Base-by-base conservation (phyloP, 2,113 vertebrate species). In the Callipepla californica region DNA sequence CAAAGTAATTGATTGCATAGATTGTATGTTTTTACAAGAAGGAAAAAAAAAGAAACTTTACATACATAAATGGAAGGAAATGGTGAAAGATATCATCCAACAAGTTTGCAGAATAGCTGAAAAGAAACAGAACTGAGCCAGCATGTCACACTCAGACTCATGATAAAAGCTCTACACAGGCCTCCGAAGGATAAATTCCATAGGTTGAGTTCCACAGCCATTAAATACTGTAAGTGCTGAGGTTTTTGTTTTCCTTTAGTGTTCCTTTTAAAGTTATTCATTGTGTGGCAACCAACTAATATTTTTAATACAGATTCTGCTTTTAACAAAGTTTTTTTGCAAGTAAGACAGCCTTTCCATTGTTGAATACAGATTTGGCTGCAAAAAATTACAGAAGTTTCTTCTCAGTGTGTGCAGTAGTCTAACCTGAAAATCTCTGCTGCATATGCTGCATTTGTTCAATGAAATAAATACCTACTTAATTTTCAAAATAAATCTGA, bases 151-250 rank as follows among this genome's bases (percentile, higher is more conserved):
- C 89, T 96, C 87, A 85, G 76, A 91, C 63, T 79, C 68, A 62
- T 73, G 92, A 93, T 96, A 92, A 96, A 91, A 96, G 92, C 84
- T 92, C 59, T 87, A 6, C 91, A 77, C 30, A 40, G 92, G 50
- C 81, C 89, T 92, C 87, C 88, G 85, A 92, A 94, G 80, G 93
- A 72, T 1, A 30, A 91, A 95, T 92, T 91, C 90, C 36, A 50
- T 88, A 92, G 90, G 69, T 94, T 30, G 45, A 86, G n/a, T 86
- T 81, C 66, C 48, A 62, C 30, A 92, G 57, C 82, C 45, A 62
- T 93, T 91, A 94, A 80, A 96, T 90, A 65, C 42, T 88, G 21
- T 92, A 90, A 87, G 89, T 95, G 69, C 76, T 85, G 72, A 73
- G 77, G 69, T 86, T 96, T 95, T 90, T 75, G 62, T 91, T 94